Evolutionary conservation across 23 tunicate genomes (phyloP).

Genomic region (Halocynthia roretzi): DNA sequence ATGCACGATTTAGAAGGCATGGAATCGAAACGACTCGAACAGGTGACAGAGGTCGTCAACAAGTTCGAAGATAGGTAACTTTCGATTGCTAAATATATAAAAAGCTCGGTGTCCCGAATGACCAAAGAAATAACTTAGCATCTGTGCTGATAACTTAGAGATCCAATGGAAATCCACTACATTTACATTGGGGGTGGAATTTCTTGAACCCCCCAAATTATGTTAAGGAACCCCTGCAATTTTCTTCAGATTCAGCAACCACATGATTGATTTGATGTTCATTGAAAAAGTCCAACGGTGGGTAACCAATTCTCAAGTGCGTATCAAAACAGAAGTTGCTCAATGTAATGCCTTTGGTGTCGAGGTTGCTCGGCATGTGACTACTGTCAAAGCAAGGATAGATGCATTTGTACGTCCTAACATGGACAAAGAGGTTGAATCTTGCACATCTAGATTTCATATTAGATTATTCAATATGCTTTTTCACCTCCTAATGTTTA

Average conservation of each 20-base stretch:
- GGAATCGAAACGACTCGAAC: slow-evolving; percentile 76
- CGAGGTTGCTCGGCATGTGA: slow-evolving; percentile 47
- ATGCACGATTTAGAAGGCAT: slow-evolving; percentile 87
- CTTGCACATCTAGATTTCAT: background rate
- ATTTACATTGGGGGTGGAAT: too few species aligned
- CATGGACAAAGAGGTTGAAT: slow-evolving; percentile 73
- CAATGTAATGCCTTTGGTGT: slow-evolving; percentile 68
- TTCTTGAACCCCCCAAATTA: too few species aligned
- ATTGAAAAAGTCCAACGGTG: slow-evolving; percentile 65
- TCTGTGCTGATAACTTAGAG: background rate
- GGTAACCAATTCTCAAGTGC: slow-evolving; percentile 72
- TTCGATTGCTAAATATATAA: background rate
- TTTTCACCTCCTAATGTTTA: background rate
- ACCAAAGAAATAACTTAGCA: background rate
- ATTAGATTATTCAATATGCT: background rate
- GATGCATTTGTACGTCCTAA: slow-evolving; percentile 86
- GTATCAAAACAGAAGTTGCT: slow-evolving; percentile 73
- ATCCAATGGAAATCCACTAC: background rate
- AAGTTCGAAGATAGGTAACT: slow-evolving; percentile 71
- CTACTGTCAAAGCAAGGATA: slow-evolving; percentile 43
- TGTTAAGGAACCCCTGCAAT: too few species aligned
- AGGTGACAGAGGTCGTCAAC: slow-evolving; percentile 49
- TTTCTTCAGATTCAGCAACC: slow-evolving; percentile 48
- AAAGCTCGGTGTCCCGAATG: too few species aligned
- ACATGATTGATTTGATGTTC: slow-evolving; percentile 55